Base-by-base conservation (phyloP, 2,888 invertebrate genomes). In the Itoplectis maculator region DNA sequence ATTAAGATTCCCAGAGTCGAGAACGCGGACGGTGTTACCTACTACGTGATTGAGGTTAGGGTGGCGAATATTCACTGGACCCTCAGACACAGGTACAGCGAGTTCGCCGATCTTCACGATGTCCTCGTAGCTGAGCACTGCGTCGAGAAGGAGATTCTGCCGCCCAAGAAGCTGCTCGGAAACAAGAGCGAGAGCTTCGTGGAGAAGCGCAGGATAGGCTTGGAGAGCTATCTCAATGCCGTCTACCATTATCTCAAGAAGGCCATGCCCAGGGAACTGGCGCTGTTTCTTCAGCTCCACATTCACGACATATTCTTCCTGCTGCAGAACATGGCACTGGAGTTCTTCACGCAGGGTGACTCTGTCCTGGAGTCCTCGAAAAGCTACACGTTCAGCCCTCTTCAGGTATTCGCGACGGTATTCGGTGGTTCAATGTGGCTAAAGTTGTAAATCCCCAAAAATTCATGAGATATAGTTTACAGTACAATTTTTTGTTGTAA, bases 101-200 rank as follows among this genome's bases (percentile, higher is more conserved):
- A 98, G 89, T 99, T 99, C 93, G 96, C 95, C 85, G 97, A 97
- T 76, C 94, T 99, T 13, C 97, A 99, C 92, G 96, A 97, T 72
- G 95, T 95, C 90, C 94, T 98, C n/a, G 96, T 97, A 0, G 92
- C 94, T 2, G 96, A 97, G 88, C 96, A 97, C 93, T 96, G 97
- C 69, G 95, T 98, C 3, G 95, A 96, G 7, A 97, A 96, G 91
- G 97, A 97, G 88, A 94, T 98, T 80, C 93, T 99, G 15, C 99
- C 99, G 11, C 98, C 98, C 0, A 99, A 99, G 93, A 98, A 98
- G 93, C 94, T 98, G 3, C 96, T 98, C 88, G 96, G 98, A 0
- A 98, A 98, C 90, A 97, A 97, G 92, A 97, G 97, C 84, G 97
- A 97, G 0, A 94, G 95, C 76, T 99, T 99, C 91, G 94, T 99